A percentile compares a stretch with the other conserved stretches of the same genome.
Evolutionary conservation across 2,113 vertebrate species (phyloP).

Genomic region (Phylloscopus trochiloides): DNA sequence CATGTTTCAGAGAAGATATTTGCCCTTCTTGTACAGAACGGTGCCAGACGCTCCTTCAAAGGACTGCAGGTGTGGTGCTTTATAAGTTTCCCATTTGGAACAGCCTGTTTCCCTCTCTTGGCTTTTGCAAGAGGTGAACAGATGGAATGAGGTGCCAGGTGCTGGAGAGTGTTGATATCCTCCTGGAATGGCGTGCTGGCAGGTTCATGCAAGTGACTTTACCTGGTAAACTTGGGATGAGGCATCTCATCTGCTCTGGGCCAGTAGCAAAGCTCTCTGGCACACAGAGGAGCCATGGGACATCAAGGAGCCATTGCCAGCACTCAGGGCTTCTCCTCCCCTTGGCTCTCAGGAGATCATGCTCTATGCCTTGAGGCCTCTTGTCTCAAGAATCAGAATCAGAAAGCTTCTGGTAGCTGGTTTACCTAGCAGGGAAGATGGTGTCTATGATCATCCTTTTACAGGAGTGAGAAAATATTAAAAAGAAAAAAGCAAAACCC

Average conservation of each 20-base stretch:
- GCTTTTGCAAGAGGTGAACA: not conserved
- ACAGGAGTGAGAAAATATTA: not conserved
- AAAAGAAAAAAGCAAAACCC: not conserved
- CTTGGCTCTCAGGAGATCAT: not conserved
- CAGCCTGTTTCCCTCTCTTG: not conserved
- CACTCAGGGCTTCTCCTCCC: not conserved
- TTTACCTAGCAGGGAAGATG: not conserved
- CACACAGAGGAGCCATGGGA: not conserved
- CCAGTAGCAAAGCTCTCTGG: not conserved
- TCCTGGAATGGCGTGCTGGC: not conserved
- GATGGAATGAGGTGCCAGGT: not conserved
- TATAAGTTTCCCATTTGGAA: not conserved
- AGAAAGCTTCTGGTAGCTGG: not conserved
- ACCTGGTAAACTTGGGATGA: not conserved
- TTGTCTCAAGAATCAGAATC: not conserved
- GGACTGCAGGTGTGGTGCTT: not conserved
- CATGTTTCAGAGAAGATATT: not conserved
- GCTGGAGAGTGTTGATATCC: not conserved
- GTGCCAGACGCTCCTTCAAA: not conserved
- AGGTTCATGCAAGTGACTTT: not conserved
- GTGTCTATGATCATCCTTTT: not conserved
- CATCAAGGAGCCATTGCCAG: not conserved
- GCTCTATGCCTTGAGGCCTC: not conserved
- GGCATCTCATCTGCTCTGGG: not conserved
- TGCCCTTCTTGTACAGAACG: not conserved